Evolutionary conservation across 2,113 vertebrate species (phyloP).

Genomic region (Eclectus roratus): DNA sequence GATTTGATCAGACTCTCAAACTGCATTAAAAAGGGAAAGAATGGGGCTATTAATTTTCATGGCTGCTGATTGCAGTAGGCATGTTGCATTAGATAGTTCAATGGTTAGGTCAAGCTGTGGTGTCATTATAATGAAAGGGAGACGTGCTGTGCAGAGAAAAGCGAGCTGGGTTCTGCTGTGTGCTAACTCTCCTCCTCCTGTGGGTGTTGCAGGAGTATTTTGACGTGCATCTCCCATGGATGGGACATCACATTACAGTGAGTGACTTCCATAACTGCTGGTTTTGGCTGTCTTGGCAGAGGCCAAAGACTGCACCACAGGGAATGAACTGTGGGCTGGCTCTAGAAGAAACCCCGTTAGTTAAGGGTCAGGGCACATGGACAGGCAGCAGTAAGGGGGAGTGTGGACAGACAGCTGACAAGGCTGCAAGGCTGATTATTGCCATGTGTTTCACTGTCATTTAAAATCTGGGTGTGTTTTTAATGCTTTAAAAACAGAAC

Average conservation of each 20-base stretch:
- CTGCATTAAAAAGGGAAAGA: background rate
- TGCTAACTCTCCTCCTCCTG: background rate
- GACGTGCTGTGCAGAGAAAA: accelerated
- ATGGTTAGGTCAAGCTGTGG: background rate
- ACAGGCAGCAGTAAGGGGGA: background rate
- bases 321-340: background rate
- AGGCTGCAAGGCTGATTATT: background rate
- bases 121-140: background rate
- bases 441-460: background rate
- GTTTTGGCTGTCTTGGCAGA: background rate
- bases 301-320: accelerated
- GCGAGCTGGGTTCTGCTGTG: accelerated
- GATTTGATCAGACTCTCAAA: background rate
- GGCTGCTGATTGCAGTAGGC: background rate
- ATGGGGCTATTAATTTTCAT: background rate
- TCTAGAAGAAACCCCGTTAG: background rate
- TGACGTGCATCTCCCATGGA: background rate
- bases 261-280: background rate
- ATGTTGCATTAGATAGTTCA: background rate
- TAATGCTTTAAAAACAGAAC: background rate
- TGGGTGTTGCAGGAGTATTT: background rate
- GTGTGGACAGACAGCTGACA: background rate
- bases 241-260: background rate
- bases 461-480: background rate
- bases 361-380: background rate